phyloP scores from a whole-genome alignment of 2,113 vertebrate genomes.

The Sinocyclocheilus rhinocerous region DNA sequence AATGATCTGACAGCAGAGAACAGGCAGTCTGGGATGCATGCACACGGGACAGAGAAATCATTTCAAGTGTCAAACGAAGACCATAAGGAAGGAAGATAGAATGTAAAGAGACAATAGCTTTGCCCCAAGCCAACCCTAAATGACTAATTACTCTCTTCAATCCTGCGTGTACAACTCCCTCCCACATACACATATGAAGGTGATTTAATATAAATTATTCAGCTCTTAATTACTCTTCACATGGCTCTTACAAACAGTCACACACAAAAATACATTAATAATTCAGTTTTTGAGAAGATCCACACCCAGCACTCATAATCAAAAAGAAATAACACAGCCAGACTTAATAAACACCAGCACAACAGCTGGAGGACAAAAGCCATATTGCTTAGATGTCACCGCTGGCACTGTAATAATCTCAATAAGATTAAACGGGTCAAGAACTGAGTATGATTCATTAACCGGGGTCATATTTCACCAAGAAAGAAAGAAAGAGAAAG shows the following conservation, averaged over 20 bases:
- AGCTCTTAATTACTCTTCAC: slow-evolving; percentile 46
- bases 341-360: slow-evolving; percentile 26
- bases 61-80: slow-evolving; percentile 17
- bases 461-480: neutral
- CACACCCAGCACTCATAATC: slow-evolving; percentile 67
- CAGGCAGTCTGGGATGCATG: neutral
- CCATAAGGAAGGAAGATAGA: neutral
- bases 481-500: neutral
- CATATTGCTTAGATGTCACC: neutral
- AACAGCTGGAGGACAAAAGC: slow-evolving; percentile 24
- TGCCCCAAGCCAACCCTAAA: neutral
- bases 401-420: neutral
- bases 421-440: neutral
- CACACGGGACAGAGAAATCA: neutral
- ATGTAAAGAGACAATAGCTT: slow-evolving; percentile 10
- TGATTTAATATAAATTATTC: slow-evolving; percentile 47
- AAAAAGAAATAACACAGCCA: slow-evolving; percentile 58
- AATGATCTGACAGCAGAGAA: slow-evolving; percentile 25
- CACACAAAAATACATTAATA: slow-evolving; percentile 78
- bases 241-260: slow-evolving; percentile 35
- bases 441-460: neutral
- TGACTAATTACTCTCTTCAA: neutral
- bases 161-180: neutral
- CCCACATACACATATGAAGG: neutral
- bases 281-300: slow-evolving; percentile 86